These are phyloP conservation scores for Flexamia atlantica DNA, from an alignment of 2,888 invertebrate genomes.

Conservation along the genomic window DNA sequence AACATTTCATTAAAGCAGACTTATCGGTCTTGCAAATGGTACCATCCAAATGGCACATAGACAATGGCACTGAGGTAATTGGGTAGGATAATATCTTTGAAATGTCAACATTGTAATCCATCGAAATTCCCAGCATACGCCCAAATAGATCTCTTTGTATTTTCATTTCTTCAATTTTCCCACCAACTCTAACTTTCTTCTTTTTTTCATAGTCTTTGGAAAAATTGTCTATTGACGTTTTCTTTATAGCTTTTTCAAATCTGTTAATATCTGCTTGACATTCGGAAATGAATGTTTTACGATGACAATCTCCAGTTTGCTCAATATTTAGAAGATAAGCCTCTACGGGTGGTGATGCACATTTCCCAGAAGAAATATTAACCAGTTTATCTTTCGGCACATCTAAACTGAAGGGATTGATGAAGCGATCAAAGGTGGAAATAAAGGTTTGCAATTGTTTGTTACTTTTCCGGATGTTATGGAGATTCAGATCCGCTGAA, in stretches of 20 bases:
- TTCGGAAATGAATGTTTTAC: slow-evolving; percentile 51
- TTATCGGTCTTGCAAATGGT: slow-evolving; percentile 27
- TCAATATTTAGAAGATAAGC: slow-evolving; percentile 70
- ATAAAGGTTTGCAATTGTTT: slow-evolving; percentile 62
- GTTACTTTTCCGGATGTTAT: background rate
- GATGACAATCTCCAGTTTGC: background rate
- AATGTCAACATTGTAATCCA: slow-evolving; percentile 32
- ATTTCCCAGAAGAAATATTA: slow-evolving; percentile 69
- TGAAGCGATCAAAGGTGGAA: slow-evolving; percentile 66
- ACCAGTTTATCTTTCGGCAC: slow-evolving; percentile 69
- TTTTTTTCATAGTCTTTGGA: background rate
- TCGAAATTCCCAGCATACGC: slow-evolving; percentile 16
- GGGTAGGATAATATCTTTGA: slow-evolving; percentile 27
- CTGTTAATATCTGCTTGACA: background rate
- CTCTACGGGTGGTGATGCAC: slow-evolving; percentile 70
- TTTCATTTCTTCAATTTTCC: slow-evolving; percentile 11
- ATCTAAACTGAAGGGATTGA: slow-evolving; percentile 69
- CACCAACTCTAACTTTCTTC: slow-evolving; percentile 5
- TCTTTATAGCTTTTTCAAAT: slow-evolving; percentile 23
- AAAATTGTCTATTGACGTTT: slow-evolving; percentile 38
- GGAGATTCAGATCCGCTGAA: slow-evolving; percentile 4
- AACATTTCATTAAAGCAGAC: slow-evolving; percentile 26
- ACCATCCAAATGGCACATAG: slow-evolving; percentile 30
- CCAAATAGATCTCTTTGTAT: slow-evolving; percentile 42
- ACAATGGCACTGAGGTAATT: background rate